phyloP scores from a whole-genome alignment of 2,888 invertebrate species.

The Gastracanthus pulcherrimus region DNA sequence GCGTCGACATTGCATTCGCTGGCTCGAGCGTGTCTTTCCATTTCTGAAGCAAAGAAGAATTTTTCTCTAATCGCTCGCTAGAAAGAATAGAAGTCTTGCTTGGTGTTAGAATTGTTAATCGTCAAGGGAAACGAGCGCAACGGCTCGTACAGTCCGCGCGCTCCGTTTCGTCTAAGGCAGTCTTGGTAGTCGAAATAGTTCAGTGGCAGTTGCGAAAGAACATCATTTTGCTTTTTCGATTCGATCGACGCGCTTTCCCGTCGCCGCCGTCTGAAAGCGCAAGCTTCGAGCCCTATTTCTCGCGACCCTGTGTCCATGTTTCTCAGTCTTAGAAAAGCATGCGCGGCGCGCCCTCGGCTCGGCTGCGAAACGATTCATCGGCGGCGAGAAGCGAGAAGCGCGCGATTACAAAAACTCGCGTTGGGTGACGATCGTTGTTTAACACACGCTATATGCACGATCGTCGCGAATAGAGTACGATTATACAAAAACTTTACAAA shows the following conservation, averaged over 20 bases:
- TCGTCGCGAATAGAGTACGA: conserved; percentile 9
- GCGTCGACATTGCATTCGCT: background rate
- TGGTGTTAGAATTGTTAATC: conserved; percentile 27
- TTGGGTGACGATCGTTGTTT: conserved; percentile 12
- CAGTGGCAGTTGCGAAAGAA: conserved; percentile 24
- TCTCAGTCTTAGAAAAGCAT: background rate
- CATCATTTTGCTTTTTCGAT: background rate
- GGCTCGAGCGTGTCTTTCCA: background rate
- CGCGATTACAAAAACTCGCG: background rate
- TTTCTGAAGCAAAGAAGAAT: conserved; percentile 10
- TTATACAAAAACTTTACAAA: conserved; percentile 6
- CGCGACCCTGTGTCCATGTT: background rate
- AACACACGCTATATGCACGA: conserved; percentile 45
- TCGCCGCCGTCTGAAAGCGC: background rate
- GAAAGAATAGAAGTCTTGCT: conserved; percentile 11
- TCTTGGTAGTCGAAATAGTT: conserved; percentile 34
- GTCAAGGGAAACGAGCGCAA: background rate
- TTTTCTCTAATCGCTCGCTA: conserved; percentile 1
- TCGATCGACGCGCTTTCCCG: background rate
- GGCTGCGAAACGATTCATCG: conserved; percentile 9
- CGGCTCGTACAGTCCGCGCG: background rate
- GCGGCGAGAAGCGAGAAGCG: background rate
- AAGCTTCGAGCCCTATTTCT: conserved; percentile 12
- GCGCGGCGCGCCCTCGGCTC: background rate
- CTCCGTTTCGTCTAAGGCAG: conserved; percentile 21